Evolutionary conservation across 2,113 vertebrate genomes (phyloP).

Genomic region (Burhinus oedicnemus): DNA sequence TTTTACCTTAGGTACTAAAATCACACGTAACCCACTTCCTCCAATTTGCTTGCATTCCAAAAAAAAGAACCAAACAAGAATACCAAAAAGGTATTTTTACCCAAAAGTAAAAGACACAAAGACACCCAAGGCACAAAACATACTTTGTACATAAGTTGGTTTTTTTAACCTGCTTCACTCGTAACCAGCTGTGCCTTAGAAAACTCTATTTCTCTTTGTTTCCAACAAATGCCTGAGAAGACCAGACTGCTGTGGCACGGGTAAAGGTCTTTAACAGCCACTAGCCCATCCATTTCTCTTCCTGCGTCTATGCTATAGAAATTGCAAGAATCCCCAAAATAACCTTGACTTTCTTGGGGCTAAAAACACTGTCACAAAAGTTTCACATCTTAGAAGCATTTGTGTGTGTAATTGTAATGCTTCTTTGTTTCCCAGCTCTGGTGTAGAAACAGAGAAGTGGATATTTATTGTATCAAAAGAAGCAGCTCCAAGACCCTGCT

Average conservation of each 20-base stretch:
- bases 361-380: slow-evolving; percentile 14
- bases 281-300: neutral
- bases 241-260: neutral
- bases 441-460: neutral
- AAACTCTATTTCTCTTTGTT: neutral
- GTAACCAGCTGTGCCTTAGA: neutral
- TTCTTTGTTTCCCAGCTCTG: neutral
- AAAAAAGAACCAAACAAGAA: neutral
- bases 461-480: neutral
- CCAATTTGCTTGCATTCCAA: neutral
- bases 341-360: neutral
- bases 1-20: neutral
- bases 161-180: neutral
- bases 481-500: neutral
- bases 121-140: neutral
- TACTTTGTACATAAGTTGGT: neutral
- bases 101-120: neutral
- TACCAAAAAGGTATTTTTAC: neutral
- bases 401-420: neutral
- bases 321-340: neutral
- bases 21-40: neutral
- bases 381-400: neutral
- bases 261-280: slow-evolving; percentile 14
- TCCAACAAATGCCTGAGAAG: neutral
- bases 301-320: neutral